Conservation (phyloP, 2,113 vertebrate species). For the Pangasianodon hypophthalmus region DNA sequence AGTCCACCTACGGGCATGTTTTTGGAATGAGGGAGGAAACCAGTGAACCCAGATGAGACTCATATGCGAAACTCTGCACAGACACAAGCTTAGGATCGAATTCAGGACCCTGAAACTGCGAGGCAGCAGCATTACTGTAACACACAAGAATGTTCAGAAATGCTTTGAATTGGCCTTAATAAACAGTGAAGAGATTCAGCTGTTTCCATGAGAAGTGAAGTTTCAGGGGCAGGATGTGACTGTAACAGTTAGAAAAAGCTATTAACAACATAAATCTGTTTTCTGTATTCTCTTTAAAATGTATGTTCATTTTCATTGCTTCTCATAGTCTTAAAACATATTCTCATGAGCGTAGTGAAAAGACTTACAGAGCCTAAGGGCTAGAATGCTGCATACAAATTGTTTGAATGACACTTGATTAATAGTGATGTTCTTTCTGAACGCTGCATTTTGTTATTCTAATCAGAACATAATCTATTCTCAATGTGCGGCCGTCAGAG, state of each 20-base stretch:
- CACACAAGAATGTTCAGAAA: neutral
- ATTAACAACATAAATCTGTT: neutral
- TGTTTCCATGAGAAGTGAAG: neutral
- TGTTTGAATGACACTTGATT: conserved; percentile 18
- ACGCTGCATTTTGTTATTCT: conserved; percentile 36
- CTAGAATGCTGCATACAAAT: conserved; percentile 20
- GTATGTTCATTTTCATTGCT: neutral
- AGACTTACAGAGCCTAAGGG: conserved; percentile 34
- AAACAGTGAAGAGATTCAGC: neutral
- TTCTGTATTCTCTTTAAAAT: neutral
- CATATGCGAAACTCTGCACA: neutral
- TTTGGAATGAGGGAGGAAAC: neutral
- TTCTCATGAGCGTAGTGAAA: neutral
- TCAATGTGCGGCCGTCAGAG: neutral
- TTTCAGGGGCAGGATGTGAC: neutral
- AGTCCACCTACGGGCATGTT: neutral
- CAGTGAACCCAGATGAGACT: neutral
- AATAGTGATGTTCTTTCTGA: conserved; percentile 38
- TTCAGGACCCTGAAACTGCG: neutral
- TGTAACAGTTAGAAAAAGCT: neutral
- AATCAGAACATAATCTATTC: conserved; percentile 31
- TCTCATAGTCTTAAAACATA: neutral
- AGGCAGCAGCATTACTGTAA: neutral
- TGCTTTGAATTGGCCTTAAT: neutral
- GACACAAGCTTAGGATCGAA: neutral